A percentile compares a stretch with the other conserved stretches of the same genome.
Conservation (phyloP, 2,797 vertebrate species). For the Clangula hyemalis region DNA sequence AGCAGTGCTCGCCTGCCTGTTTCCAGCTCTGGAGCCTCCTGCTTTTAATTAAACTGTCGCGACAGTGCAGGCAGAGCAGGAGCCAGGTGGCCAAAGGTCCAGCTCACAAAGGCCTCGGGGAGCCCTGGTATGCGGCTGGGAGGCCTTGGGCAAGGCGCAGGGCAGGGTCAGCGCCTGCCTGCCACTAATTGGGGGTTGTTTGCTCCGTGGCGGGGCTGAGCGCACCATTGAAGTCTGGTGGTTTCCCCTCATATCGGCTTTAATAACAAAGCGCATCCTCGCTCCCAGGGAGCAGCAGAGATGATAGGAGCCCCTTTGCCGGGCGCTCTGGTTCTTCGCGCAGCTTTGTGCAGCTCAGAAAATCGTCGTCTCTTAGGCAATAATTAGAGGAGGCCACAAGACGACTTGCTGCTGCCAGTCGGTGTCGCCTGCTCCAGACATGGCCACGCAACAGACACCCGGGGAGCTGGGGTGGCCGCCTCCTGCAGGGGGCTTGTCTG, state of each 20-base stretch:
- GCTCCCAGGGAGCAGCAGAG: not conserved
- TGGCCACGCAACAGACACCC: rapidly evolving
- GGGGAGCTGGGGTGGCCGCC: not conserved
- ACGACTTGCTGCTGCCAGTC: not conserved
- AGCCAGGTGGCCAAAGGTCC: not conserved
- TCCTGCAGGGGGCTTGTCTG: not conserved
- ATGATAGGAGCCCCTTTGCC: not conserved
- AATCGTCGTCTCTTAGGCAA: not conserved
- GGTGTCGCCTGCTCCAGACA: not conserved
- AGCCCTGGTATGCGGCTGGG: not conserved
- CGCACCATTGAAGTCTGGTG: not conserved
- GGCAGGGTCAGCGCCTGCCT: not conserved
- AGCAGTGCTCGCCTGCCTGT: not conserved
- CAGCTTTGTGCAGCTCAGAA: not conserved
- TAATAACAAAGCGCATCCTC: not conserved
- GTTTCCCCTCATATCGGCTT: not conserved
- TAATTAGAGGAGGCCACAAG: not conserved
- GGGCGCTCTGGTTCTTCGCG: not conserved
- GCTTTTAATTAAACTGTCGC: slow-evolving; percentile 36
- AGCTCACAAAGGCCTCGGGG: not conserved
- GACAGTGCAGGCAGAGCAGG: not conserved
- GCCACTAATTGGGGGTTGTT: not conserved
- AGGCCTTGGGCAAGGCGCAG: rapidly evolving
- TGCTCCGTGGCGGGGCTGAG: not conserved
- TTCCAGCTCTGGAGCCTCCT: not conserved